Base-by-base conservation (phyloP, 2,113 vertebrate species). In the Arvicanthis niloticus region DNA sequence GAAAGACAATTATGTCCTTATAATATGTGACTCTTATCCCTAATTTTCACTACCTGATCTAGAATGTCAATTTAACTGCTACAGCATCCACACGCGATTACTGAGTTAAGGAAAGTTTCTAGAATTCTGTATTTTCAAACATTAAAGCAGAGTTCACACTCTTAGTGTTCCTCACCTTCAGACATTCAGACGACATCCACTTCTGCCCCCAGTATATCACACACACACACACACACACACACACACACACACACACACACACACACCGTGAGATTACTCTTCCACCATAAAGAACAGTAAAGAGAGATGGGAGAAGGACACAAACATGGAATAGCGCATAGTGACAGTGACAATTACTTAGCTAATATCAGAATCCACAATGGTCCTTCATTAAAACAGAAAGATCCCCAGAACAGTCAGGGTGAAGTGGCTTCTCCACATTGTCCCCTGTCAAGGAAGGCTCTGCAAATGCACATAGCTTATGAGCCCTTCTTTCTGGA, bases 401-500 rank as follows among this genome's bases (percentile, higher is more conserved):
- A 93, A 72, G 78, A 3, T 21, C 4, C 56, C 26, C 12, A 51
- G 84, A 81, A 53, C 0, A 75, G 5, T 16, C 58, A 48, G 21
- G 10, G 8, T 3, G 24, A 81, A 77, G n/a, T 40, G 75, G 12
- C 34, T 88, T 84, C 70, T 76, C 31, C 60, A 70, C 40, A 9
- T 37, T 62, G 40, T 16, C 37, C 24, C 22, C 22, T 87, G 22
- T 40, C 56, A 40, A 70, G 82, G 48, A 91, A 76, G 29, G 42
- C 81, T 31, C 3, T 29, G 1, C 3, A 68, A 92, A 88, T 19
- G 4, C 9, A 31, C 7, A 4, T 3, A 82, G 60, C 78, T 97
- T 92, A 40, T 29, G 80, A 62, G 80, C 62, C 31, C 72, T 96
- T 93, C 93, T 48, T 88, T 58, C 34, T 88, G 65, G 95, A 67